These are phyloP conservation scores for Scopus umbretta DNA, from an alignment of 2,113 vertebrate genomes.

Conservation along the genomic window DNA sequence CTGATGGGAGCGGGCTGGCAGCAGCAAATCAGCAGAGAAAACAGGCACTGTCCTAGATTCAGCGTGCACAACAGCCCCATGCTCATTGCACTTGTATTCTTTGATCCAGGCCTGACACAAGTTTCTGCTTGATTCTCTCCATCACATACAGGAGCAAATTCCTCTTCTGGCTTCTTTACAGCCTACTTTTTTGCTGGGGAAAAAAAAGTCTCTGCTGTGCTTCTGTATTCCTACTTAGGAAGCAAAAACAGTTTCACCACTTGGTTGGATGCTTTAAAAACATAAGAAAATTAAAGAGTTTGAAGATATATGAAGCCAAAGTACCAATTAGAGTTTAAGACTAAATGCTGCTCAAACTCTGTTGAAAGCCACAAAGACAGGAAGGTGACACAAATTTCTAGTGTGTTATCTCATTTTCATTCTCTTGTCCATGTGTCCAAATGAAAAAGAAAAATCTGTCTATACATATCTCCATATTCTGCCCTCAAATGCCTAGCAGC, in stretches of 20 bases:
- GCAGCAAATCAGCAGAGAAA: not conserved
- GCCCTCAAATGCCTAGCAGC: not conserved
- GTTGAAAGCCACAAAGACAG: not conserved
- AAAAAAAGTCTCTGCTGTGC: not conserved
- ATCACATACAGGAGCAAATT: not conserved
- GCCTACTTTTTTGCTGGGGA: not conserved
- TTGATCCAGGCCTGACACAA: not conserved
- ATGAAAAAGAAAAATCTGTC: not conserved
- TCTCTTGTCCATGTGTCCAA: not conserved
- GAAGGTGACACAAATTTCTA: not conserved
- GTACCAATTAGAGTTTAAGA: not conserved
- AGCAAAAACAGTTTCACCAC: not conserved
- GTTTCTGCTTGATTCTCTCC: not conserved
- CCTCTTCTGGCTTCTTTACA: not conserved
- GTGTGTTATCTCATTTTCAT: not conserved
- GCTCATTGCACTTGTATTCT: not conserved
- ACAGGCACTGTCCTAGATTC: slow-evolving; percentile 18
- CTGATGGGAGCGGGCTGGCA: slow-evolving; percentile 10
- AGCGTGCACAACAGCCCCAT: not conserved
- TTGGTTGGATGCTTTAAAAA: not conserved
- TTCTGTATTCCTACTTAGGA: not conserved
- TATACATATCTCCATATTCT: not conserved
- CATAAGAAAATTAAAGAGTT: not conserved
- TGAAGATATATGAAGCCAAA: not conserved
- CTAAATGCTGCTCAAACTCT: not conserved